Evolutionary conservation across 1,140 invertebrate species (phyloP), one percentile per base, ranked within the genome.

Genomic region (Papilio polyxenes): DNA sequence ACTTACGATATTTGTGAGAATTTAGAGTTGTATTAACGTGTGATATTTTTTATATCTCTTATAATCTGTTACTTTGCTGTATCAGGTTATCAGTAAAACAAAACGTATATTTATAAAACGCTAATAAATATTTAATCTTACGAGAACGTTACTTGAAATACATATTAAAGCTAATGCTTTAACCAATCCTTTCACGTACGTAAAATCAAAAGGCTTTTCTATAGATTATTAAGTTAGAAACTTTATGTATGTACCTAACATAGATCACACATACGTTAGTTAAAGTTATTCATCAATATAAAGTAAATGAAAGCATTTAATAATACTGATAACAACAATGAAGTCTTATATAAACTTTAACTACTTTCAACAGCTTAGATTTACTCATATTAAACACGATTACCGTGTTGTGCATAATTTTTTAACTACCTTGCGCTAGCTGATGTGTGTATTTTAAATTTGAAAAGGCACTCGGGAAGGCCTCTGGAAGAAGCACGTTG

Each of bases 371-470:
- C 2, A 65, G 20, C 11, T 37, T 40, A 31, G 10, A 69, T 13
- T 69, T 37, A 37, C 20, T 65, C 20, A 37, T 72, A 40, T 72
- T 7, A 65, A 62, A 80, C 44, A 77, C 74, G 81, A 53, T 78
- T 81, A 78, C 77, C 56, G 81, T 69, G 75, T 76, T 82, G 82
- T 82, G 59, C 53, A 81, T 1, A 83, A 88, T 86, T 84, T 86
- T 88, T 89, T 87, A 89, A 89, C 90, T 88, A 89, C 85, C 86
- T 85, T 83, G 69, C 69, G 65, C 83, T 84, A 81, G 83, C 85
- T 85, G 86, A 85, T 91, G 89, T 91, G 90, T 91, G 87, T 88
- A 86, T 86, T 91, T 91, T 91, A 89, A 91, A 92, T 92, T 91
- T 90, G 86, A 84, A 90, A 88, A 90, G 84, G 83, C 87, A 89